phyloP scores from a whole-genome alignment of 2,113 vertebrate genomes.

The Typhlomys cinereus region DNA sequence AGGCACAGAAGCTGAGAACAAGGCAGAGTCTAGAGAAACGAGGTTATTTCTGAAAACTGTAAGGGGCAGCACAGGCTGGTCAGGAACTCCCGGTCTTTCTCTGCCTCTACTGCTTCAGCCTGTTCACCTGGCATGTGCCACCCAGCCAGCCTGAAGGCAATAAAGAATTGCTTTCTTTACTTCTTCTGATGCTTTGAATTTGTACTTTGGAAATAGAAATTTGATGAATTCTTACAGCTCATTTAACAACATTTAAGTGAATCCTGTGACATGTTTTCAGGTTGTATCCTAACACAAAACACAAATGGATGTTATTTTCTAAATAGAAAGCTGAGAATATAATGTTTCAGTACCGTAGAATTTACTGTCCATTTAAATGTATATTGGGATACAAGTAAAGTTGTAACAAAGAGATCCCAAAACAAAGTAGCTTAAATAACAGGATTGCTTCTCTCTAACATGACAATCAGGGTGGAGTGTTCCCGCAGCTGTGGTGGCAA shows the following conservation, averaged over 20 bases:
- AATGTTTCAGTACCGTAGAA: not conserved
- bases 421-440: not conserved
- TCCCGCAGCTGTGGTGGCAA: not conserved
- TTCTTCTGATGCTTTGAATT: not conserved
- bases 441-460: not conserved
- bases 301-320: not conserved
- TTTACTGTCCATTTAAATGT: not conserved
- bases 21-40: not conserved
- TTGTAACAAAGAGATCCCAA: not conserved
- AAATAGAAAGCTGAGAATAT: not conserved
- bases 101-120: no score
- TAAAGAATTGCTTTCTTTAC: not conserved
- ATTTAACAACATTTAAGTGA: slow-evolving; percentile 7
- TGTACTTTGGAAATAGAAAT: not conserved
- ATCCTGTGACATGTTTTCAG: not conserved
- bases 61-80: no score
- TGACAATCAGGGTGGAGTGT: not conserved
- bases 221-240: not conserved
- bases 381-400: not conserved
- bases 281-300: not conserved
- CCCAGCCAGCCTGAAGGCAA: no score
- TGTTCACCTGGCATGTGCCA: no score
- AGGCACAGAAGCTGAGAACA: not conserved
- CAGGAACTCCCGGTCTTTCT: no score
- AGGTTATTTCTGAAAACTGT: not conserved